Base-by-base conservation (phyloP, 1,140 invertebrate genomes). In the Zaprionus africanus region DNA sequence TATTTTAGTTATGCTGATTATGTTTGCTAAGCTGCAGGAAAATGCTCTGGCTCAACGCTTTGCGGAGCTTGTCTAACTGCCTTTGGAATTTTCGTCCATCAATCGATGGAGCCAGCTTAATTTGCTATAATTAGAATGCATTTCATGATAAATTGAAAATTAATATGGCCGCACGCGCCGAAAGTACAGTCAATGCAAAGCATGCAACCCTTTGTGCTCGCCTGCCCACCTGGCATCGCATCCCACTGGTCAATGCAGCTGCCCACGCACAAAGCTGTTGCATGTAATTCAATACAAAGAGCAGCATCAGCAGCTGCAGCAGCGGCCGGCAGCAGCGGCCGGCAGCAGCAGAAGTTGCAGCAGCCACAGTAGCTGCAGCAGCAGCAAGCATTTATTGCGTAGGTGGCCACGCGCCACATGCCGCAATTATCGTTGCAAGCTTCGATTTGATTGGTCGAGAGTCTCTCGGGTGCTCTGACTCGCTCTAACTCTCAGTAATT, bases 121-220 rank as follows among this genome's bases (percentile, higher is more conserved):
- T 11, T n/a, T 46, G 41, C 41, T 46, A 46, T 17, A 46, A 46
- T 46, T 46, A 46, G 41, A 46, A 46, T 46, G 41, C 41, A 46
- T 46, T 43, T 46, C 6, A n/a, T 17, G 41, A 7, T 17, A 17
- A 46, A 9, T n/a, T 41, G 38, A n/a, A 41, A 41, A 41, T 2
- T 41, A 41, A 41, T 41, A 41, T 4, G 15, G 15, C 12, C 38
- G 0, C 15, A n/a, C 38, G 15, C 38, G 38, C 38, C 41, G 2
- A 17, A 46, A 17, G n/a, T 17, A 9, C 41, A 46, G 41, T 17
- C n/a, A 6, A 46, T 46, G 41, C 41, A 41, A 41, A 41, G 1
- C 15, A 41, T 7, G 38, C 38, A 46, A 46, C 41, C 41, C 41
- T 46, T 43, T 46, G 41, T 46, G 41, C 41, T 17, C 41, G 41